phyloP scores from a whole-genome alignment of 2,888 invertebrate species.

The Caenorhabditis sp. region DNA sequence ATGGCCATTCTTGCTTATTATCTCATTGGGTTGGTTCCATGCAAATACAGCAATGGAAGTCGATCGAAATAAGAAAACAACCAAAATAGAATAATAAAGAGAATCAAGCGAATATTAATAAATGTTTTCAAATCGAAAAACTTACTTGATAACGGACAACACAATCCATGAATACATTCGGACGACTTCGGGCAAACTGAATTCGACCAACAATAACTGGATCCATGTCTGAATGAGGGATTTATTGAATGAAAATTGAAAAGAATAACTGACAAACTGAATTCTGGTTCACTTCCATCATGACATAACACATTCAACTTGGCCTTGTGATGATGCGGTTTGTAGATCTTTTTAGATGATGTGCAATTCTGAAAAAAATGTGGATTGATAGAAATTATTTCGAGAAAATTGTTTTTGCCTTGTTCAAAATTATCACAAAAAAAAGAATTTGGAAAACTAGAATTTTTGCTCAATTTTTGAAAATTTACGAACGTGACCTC shows the following conservation, averaged over 20 bases:
- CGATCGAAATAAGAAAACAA: constrained; percentile 39
- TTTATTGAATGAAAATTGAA: constrained; percentile 14
- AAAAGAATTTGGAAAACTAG: too few relatives aligned
- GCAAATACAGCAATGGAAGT: constrained; percentile 66
- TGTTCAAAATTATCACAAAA: too few relatives aligned
- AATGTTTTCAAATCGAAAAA: constrained; percentile 19
- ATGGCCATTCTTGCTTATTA: constrained; percentile 66
- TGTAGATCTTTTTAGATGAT: constrained; percentile 13
- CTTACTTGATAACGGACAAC: constrained; percentile 63
- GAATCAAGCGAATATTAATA: not conserved
- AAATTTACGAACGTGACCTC: too few relatives aligned
- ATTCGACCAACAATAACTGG: constrained; percentile 69
- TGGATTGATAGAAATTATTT: not conserved
- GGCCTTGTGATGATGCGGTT: constrained; percentile 30
- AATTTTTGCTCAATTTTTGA: too few relatives aligned
- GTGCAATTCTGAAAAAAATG: constrained; percentile 36
- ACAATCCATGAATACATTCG: constrained; percentile 63
- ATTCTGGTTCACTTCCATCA: constrained; percentile 67
- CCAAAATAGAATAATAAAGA: constrained; percentile 17
- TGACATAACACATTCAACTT: constrained; percentile 60
- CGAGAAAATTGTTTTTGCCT: not conserved
- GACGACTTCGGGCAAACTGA: constrained; percentile 64
- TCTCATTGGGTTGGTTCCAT: constrained; percentile 66
- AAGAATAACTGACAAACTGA: constrained; percentile 53
- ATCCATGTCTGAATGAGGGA: constrained; percentile 62